These are phyloP conservation scores for Styela plicata DNA, from an alignment of 23 tunicate species.

Conservation along the genomic window DNA sequence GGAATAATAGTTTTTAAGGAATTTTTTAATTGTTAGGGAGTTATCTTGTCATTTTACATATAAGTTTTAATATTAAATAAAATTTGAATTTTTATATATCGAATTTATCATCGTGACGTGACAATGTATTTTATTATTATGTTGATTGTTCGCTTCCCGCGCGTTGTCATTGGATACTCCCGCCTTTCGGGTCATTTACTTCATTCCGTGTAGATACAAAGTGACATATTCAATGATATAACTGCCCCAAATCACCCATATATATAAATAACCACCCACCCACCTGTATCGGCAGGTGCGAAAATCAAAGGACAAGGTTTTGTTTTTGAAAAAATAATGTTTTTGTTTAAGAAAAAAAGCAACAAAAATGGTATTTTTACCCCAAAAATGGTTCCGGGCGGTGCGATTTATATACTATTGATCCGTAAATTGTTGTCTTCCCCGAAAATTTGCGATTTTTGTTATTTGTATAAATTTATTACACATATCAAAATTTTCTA, in stretches of 20 bases:
- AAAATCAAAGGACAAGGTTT: neutral
- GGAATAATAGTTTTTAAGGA: neutral
- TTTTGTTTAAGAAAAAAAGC: neutral
- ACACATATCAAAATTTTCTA: no score
- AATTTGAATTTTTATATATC: neutral
- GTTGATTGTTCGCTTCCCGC: neutral
- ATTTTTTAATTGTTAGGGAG: neutral
- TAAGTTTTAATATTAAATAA: no score
- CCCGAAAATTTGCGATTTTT: neutral
- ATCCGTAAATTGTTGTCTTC: neutral
- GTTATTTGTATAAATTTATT: no score
- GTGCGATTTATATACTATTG: neutral
- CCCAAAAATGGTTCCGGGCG: neutral
- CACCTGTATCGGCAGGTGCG: constrained; percentile 19
- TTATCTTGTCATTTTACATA: neutral
- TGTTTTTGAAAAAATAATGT: neutral
- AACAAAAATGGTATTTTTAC: neutral
- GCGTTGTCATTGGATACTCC: neutral
- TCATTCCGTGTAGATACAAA: neutral
- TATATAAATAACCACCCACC: neutral
- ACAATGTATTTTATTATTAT: constrained; percentile 3
- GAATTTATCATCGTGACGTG: neutral
- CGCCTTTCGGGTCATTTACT: neutral
- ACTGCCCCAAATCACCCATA: constrained; percentile 19
- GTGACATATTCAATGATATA: neutral